phyloP scores from a whole-genome alignment of 2,113 vertebrate genomes.

The Todiramphus chloris region DNA sequence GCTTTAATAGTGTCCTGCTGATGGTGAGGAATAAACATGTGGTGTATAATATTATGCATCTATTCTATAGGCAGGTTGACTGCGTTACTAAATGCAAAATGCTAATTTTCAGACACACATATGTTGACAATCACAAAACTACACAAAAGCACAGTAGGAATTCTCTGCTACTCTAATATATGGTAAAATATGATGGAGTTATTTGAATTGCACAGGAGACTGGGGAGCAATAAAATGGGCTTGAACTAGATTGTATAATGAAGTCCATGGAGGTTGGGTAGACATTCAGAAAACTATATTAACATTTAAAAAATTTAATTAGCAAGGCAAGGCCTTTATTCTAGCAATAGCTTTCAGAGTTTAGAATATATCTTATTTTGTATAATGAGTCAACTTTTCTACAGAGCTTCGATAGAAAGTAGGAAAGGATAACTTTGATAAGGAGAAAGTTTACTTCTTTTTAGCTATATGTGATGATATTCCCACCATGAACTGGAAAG shows the following conservation, averaged over 20 bases:
- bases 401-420: neutral
- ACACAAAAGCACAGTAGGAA: conserved; percentile 2
- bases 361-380: neutral
- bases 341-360: neutral
- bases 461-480: neutral
- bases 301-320: neutral
- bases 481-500: neutral
- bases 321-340: neutral
- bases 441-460: neutral
- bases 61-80: neutral
- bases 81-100: conserved; percentile 9
- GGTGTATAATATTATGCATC: neutral
- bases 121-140: neutral
- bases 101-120: conserved; percentile 5
- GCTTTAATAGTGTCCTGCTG: neutral
- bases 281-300: neutral
- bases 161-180: neutral
- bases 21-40: neutral
- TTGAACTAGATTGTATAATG: conserved; percentile 3
- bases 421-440: neutral
- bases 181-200: neutral
- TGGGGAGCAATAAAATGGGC: neutral
- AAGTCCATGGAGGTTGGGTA: neutral
- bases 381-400: neutral
- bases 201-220: conserved; percentile 42